phyloP scores from a whole-genome alignment of 2,888 invertebrate genomes.

The Troides helena region DNA sequence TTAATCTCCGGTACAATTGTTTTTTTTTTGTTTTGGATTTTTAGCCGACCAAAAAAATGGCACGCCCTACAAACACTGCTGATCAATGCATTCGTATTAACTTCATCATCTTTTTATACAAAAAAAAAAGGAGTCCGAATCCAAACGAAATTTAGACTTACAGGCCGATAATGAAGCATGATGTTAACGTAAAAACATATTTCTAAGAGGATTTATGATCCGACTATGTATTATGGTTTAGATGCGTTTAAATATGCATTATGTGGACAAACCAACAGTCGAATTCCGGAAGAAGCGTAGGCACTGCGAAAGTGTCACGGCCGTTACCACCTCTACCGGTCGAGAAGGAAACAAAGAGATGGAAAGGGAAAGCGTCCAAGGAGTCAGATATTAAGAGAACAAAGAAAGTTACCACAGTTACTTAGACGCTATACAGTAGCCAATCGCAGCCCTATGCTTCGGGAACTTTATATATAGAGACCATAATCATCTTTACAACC shows the following conservation, averaged over 20 bases:
- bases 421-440: background rate
- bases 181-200: background rate
- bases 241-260: background rate
- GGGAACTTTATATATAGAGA: too few species aligned
- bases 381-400: conserved; percentile 4
- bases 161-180: too few species aligned
- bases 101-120: too few species aligned
- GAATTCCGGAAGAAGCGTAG: background rate
- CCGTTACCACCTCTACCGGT: background rate
- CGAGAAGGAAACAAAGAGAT: background rate
- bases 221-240: background rate
- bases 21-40: too few species aligned
- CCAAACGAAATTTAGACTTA: too few species aligned
- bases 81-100: too few species aligned
- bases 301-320: background rate
- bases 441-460: too few species aligned
- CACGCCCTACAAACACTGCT: too few species aligned
- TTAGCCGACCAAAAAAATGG: too few species aligned
- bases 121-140: too few species aligned
- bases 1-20: too few species aligned
- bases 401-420: background rate
- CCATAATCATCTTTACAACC: too few species aligned
- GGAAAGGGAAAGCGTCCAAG: conserved; percentile 15
- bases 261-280: background rate
- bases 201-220: background rate